Percentiles rank a stretch among this genome's conserved stretches.
Conservation (phyloP, 2,888 invertebrate species). For the Julus scanicus region DNA sequence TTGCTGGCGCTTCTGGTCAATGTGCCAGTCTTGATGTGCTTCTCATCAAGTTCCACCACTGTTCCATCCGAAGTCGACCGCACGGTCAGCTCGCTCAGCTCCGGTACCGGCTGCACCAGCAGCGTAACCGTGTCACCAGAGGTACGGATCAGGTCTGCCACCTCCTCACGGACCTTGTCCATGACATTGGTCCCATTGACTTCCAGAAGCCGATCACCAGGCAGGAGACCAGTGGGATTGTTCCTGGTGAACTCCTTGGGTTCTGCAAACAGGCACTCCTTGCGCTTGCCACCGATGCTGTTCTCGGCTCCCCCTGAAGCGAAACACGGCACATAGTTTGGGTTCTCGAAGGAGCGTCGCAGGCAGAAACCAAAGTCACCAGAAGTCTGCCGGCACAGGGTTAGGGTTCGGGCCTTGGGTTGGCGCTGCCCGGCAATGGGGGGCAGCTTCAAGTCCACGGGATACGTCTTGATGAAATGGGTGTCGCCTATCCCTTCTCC, state of each 20-base stretch:
- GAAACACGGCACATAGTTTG: background rate
- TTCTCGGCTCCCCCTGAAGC: conserved; percentile 58
- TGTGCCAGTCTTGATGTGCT: conserved; percentile 78
- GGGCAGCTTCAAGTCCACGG: conserved; percentile 65
- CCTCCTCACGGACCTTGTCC: conserved; percentile 86
- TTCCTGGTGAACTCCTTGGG: conserved; percentile 81
- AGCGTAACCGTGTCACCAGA: conserved; percentile 84
- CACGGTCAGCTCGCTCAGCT: conserved; percentile 88
- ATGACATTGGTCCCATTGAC: conserved; percentile 89
- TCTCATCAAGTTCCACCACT: conserved; percentile 76
- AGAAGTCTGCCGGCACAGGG: conserved; percentile 75
- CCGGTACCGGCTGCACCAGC: conserved; percentile 94
- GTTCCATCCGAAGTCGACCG: conserved; percentile 78
- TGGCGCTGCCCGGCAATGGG: conserved; percentile 64
- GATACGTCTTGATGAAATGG: conserved; percentile 60
- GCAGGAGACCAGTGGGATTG: conserved; percentile 83
- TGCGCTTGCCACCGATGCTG: conserved; percentile 70
- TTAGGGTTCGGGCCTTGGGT: conserved; percentile 75
- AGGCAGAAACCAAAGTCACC: conserved; percentile 95
- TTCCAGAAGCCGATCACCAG: conserved; percentile 93
- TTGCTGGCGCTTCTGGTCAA: conserved; percentile 79
- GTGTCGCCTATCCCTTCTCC: conserved; percentile 58
- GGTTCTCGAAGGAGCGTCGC: conserved; percentile 83
- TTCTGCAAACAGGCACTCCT: conserved; percentile 87
- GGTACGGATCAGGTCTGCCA: conserved; percentile 91